These are phyloP conservation scores for Parthenolecanium corni DNA, from an alignment of 2,888 invertebrate species.

Conservation along the genomic window DNA sequence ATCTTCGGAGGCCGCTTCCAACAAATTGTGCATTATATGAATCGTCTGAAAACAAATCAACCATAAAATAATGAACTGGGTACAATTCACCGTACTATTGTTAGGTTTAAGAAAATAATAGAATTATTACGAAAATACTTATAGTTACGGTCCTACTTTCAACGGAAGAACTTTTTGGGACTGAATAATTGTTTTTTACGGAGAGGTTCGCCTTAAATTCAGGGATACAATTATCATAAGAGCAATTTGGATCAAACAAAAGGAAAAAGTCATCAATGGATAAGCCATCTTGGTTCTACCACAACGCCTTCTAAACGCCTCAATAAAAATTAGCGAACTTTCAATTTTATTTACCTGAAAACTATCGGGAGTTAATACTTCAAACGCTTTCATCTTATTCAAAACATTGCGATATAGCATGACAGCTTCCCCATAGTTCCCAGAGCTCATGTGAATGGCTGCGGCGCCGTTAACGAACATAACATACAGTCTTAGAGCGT, in stretches of 20 bases:
- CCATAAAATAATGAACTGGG: neutral
- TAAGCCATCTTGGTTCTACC: no score
- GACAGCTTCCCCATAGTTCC: slow-evolving; percentile 46
- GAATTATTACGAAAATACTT: neutral
- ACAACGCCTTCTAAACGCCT: no score
- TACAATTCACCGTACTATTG: neutral
- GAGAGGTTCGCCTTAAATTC: no score
- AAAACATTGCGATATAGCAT: slow-evolving; percentile 51
- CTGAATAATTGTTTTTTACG: no score
- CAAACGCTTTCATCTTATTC: slow-evolving; percentile 41
- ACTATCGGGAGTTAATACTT: slow-evolving; percentile 41
- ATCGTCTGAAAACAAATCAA: slow-evolving; percentile 42
- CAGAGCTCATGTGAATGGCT: slow-evolving; percentile 48
- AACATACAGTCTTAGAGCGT: slow-evolving; percentile 49
- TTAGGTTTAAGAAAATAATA: neutral
- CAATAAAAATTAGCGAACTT: no score
- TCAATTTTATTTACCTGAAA: slow-evolving; percentile 17
- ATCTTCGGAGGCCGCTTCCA: slow-evolving; percentile 42
- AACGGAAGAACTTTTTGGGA: no score
- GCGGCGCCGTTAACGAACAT: slow-evolving; percentile 57
- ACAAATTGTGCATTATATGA: slow-evolving; percentile 55
- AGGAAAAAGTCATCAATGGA: no score
- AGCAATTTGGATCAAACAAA: no score
- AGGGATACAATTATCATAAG: no score
- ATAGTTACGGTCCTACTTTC: neutral